Evolutionary conservation across 2,888 invertebrate species (phyloP).

Genomic region (Coenonympha glycerion): DNA sequence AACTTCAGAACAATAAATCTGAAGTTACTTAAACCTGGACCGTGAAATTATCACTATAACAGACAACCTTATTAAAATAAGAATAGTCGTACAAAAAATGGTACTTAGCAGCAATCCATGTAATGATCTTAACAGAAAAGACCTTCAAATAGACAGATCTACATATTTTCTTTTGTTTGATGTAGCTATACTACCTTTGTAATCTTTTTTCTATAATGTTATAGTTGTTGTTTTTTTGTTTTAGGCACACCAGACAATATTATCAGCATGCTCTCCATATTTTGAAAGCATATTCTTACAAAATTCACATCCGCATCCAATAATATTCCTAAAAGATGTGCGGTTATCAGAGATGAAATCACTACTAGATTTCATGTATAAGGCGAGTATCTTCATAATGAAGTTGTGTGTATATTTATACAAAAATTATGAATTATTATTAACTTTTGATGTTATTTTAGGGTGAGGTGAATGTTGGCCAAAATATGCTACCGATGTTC

Average conservation of each 20-base stretch:
- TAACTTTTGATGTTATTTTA: slow-evolving; percentile 37
- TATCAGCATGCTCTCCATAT: slow-evolving; percentile 95
- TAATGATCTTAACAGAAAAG: slow-evolving; percentile 48
- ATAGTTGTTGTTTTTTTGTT: slow-evolving; percentile 47
- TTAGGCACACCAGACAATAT: slow-evolving; percentile 93
- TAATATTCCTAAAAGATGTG: slow-evolving; percentile 95
- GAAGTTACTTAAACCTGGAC: slow-evolving; percentile 8
- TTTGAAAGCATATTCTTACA: slow-evolving; percentile 93
- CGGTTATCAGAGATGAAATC: slow-evolving; percentile 92
- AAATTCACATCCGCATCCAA: slow-evolving; percentile 92
- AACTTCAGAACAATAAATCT: not conserved
- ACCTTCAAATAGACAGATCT: slow-evolving; percentile 54
- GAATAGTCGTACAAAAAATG: slow-evolving; percentile 50
- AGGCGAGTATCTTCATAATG: slow-evolving; percentile 65
- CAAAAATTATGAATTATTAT: not conserved
- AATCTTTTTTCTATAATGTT: slow-evolving; percentile 58
- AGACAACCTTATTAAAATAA: slow-evolving; percentile 55
- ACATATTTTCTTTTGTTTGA: slow-evolving; percentile 48
- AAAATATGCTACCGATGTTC: slow-evolving; percentile 92
- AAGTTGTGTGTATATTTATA: no score
- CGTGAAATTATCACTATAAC: slow-evolving; percentile 35
- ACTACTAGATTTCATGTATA: slow-evolving; percentile 94
- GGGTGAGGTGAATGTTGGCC: slow-evolving; percentile 92
- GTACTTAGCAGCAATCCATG: slow-evolving; percentile 37
- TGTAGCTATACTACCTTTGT: slow-evolving; percentile 31